These are phyloP conservation scores for Epizoanthus stellaris DNA, from an alignment of 92 coral and sea anemone genomes.

Conservation along the genomic window DNA sequence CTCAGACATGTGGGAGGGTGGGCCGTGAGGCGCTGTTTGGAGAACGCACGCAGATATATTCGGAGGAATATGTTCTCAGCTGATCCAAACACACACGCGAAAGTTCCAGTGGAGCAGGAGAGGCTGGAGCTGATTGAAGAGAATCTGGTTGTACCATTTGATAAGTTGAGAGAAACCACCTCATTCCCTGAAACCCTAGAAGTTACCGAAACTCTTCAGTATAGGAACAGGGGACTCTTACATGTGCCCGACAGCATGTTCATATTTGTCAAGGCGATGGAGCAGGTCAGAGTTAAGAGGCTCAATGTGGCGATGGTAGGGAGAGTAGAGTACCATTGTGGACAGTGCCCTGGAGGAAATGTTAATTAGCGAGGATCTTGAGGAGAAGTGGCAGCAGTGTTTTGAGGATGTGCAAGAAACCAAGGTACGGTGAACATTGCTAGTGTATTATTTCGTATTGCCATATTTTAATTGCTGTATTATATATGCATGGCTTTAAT, in stretches of 20 bases:
- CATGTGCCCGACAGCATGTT: constrained; percentile 16
- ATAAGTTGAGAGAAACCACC: neutral
- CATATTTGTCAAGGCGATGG: neutral
- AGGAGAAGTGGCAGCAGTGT: neutral
- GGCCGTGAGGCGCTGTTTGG: constrained; percentile 4
- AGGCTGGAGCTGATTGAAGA: constrained; percentile 11
- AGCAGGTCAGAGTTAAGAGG: neutral
- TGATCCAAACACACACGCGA: neutral
- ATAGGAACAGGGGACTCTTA: constrained; percentile 11
- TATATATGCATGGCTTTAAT: too few species aligned
- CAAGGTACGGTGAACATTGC: too few species aligned
- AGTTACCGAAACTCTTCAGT: constrained; percentile 29
- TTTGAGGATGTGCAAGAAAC: neutral
- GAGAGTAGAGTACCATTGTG: neutral
- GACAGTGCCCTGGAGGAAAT: neutral
- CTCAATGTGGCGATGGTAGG: neutral
- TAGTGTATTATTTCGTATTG: too few species aligned
- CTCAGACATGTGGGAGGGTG: neutral
- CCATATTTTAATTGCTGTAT: too few species aligned
- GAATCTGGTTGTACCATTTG: constrained; percentile 10
- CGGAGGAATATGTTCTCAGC: neutral
- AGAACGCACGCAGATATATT: neutral
- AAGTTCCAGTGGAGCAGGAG: neutral
- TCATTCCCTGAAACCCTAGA: constrained; percentile 1
- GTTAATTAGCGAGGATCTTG: neutral